These are phyloP conservation scores for Chiroxiphia lanceolata DNA, from an alignment of 2,797 vertebrate genomes.

Conservation along the genomic window DNA sequence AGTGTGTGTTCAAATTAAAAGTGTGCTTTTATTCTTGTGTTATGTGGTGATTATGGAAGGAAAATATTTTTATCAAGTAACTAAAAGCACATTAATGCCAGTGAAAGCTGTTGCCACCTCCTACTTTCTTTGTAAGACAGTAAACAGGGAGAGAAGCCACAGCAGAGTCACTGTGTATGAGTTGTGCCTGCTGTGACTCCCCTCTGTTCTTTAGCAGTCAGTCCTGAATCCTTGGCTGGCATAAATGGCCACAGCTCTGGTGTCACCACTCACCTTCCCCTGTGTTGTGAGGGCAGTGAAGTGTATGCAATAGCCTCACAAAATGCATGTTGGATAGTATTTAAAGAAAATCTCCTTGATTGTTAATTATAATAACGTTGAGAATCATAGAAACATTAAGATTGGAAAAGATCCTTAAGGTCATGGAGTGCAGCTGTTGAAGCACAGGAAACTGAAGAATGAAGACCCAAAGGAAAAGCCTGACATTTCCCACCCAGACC, in stretches of 20 bases:
- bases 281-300: neutral
- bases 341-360: neutral
- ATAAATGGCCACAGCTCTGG: neutral
- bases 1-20: conserved; percentile 3
- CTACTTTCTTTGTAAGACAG: neutral
- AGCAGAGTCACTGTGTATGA: neutral
- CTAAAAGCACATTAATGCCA: neutral
- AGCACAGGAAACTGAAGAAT: neutral
- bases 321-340: accelerated
- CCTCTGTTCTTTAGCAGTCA: neutral
- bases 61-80: neutral
- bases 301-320: neutral
- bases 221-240: neutral
- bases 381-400: neutral
- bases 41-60: neutral
- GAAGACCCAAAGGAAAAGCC: neutral
- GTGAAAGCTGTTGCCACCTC: neutral
- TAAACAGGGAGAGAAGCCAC: neutral
- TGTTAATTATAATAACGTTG: neutral
- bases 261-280: neutral
- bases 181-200: neutral
- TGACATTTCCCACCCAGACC: neutral
- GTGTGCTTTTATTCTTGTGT: neutral
- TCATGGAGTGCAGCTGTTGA: neutral
- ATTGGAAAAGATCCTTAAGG: neutral